Evolutionary conservation across 2,888 invertebrate species (phyloP).

Genomic region (Dilophus febrilis): DNA sequence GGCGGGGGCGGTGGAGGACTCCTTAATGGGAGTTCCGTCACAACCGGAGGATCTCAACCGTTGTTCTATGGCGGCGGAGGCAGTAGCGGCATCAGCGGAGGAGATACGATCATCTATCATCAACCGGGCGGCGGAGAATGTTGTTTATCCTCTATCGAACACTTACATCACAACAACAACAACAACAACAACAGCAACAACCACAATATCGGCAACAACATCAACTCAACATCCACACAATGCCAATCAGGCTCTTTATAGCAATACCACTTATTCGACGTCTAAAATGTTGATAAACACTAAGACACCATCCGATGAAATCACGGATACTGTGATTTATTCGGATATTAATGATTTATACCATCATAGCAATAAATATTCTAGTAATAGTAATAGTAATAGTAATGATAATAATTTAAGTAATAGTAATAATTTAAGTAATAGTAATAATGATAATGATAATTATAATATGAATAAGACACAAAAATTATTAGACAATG

Average conservation of each 20-base stretch:
- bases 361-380: conserved; percentile 23
- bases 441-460: conserved; percentile 1
- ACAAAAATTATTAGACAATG: conserved; percentile 17
- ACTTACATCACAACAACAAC: conserved; percentile 24
- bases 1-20: conserved; percentile 22
- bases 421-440: background rate
- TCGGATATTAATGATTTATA: conserved; percentile 29
- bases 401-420: background rate
- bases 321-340: conserved; percentile 29
- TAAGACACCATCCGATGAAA: conserved; percentile 21
- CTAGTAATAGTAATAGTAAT: conserved; percentile 14
- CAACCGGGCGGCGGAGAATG: conserved; percentile 35
- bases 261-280: conserved; percentile 33
- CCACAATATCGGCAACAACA: too few relatives aligned
- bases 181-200: conserved; percentile 16
- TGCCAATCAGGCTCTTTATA: conserved; percentile 30
- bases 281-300: conserved; percentile 29
- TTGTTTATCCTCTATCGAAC: conserved; percentile 18
- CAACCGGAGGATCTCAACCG: conserved; percentile 31
- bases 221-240: background rate
- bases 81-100: too few relatives aligned
- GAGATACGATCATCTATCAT: conserved; percentile 36
- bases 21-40: conserved; percentile 24
- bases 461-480: too few relatives aligned
- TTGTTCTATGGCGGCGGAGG: conserved; percentile 32